phyloP scores from a whole-genome alignment of 2,797 vertebrate species.

The Xenops minutus region DNA sequence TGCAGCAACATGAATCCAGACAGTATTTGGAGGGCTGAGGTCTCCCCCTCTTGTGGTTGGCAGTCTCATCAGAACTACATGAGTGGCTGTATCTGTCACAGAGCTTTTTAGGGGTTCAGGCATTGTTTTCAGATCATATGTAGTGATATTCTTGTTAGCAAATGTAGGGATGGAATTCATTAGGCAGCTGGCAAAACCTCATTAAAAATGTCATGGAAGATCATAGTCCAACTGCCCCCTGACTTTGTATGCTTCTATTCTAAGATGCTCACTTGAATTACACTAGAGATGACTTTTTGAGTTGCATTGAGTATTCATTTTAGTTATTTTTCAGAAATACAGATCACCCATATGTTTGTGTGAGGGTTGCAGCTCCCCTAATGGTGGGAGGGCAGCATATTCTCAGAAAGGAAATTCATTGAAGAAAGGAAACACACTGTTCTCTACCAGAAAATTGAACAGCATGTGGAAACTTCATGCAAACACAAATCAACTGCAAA shows the following conservation, averaged over 20 bases:
- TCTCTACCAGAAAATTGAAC: constrained; percentile 45
- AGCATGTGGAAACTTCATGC: constrained; percentile 33
- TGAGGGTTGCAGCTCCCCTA: background rate
- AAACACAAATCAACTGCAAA: constrained; percentile 47
- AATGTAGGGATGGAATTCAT: background rate
- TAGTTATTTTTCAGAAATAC: background rate
- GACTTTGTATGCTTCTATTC: background rate
- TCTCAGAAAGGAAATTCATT: background rate
- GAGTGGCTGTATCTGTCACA: background rate
- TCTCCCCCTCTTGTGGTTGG: background rate
- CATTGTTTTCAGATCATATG: background rate
- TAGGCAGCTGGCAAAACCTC: background rate
- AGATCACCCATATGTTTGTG: background rate
- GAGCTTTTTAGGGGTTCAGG: background rate
- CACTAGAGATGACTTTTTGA: background rate
- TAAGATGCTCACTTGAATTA: background rate
- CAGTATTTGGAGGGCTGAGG: background rate
- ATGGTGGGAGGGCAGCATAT: background rate
- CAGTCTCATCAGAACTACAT: background rate
- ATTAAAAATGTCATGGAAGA: background rate
- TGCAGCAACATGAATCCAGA: background rate
- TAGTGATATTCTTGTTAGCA: background rate
- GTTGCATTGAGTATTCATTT: background rate
- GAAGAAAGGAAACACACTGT: constrained; percentile 39
- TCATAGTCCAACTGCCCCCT: background rate